phyloP scores from a whole-genome alignment of 2,797 vertebrate species.

The Acipenser oxyrinchus region DNA sequence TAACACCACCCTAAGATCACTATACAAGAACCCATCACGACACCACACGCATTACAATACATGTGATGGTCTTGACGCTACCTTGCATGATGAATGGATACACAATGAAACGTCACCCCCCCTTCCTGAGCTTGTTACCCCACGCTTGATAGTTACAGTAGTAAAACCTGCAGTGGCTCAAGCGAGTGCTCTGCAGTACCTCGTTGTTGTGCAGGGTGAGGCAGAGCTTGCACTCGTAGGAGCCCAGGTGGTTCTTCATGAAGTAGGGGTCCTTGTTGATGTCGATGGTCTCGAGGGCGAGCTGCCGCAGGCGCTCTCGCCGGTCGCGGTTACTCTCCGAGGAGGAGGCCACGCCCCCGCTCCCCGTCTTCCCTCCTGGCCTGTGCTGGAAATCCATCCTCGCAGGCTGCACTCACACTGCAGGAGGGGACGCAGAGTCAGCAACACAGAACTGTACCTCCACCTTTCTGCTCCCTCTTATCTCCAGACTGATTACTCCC shows the following conservation, averaged over 20 bases:
- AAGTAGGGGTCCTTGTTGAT: constrained; percentile 99
- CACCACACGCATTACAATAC: no score
- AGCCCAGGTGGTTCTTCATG: constrained; percentile 97
- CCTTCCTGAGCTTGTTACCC: no score
- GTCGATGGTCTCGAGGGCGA: constrained; percentile 92
- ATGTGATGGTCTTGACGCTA: no score
- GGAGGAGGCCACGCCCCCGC: constrained; percentile 86
- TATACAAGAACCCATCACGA: no score
- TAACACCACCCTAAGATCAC: no score
- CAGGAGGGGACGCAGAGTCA: background rate
- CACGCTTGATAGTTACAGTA: no score
- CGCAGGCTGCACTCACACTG: background rate
- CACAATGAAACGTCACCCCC: background rate
- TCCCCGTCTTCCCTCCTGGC: constrained; percentile 91
- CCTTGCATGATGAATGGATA: no score
- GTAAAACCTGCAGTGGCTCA: no score
- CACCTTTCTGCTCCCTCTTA: no score
- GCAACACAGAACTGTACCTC: background rate
- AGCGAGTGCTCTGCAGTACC: constrained; percentile 45
- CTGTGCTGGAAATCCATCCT: constrained; percentile 96
- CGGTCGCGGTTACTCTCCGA: constrained; percentile 93
- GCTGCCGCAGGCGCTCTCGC: constrained; percentile 80
- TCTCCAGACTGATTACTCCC: no score
- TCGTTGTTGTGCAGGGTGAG: constrained; percentile 96
- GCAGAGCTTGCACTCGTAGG: constrained; percentile 95